Evolutionary conservation across 2,888 invertebrate species (phyloP).

Genomic region (Alentia gelatinosa): DNA sequence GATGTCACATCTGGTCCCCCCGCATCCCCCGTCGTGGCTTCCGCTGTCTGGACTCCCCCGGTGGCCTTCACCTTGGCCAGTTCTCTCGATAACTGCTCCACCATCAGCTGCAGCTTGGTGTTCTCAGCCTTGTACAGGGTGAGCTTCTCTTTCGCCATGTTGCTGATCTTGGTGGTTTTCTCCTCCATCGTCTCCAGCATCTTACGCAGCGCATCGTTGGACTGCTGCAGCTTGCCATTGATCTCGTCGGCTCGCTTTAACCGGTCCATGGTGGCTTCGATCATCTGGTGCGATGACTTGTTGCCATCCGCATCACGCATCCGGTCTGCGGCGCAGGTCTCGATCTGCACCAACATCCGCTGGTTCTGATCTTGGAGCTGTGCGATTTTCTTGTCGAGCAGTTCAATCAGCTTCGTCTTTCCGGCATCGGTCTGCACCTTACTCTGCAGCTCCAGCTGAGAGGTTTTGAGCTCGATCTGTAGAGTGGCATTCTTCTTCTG

Average conservation of each 20-base stretch:
- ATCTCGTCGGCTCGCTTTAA: slow-evolving; percentile 11
- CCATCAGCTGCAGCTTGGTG: slow-evolving; percentile 52
- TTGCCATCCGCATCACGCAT: slow-evolving; percentile 38
- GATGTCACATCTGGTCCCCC: slow-evolving; percentile 48
- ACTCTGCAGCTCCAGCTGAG: slow-evolving; percentile 59
- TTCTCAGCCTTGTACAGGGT: slow-evolving; percentile 60
- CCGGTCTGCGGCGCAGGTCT: not conserved
- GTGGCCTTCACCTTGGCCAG: not conserved
- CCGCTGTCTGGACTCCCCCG: not conserved
- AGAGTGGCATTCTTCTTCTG: slow-evolving; percentile 58
- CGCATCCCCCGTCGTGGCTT: not conserved
- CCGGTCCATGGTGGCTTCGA: slow-evolving; percentile 47
- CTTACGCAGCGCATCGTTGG: slow-evolving; percentile 58
- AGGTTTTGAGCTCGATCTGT: slow-evolving; percentile 42
- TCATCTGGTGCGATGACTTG: not conserved
- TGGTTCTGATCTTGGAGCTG: slow-evolving; percentile 56
- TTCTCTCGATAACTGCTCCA: slow-evolving; percentile 52
- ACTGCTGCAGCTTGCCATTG: slow-evolving; percentile 38
- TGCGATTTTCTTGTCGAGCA: slow-evolving; percentile 59
- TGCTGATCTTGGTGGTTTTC: slow-evolving; percentile 61
- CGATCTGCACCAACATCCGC: slow-evolving; percentile 8
- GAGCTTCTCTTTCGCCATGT: slow-evolving; percentile 64
- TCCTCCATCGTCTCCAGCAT: slow-evolving; percentile 62
- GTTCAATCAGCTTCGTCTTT: slow-evolving; percentile 60
- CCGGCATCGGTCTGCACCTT: slow-evolving; percentile 57